Evolutionary conservation across 2,888 invertebrate species (phyloP).

Genomic region (Willowsia nigromaculata): DNA sequence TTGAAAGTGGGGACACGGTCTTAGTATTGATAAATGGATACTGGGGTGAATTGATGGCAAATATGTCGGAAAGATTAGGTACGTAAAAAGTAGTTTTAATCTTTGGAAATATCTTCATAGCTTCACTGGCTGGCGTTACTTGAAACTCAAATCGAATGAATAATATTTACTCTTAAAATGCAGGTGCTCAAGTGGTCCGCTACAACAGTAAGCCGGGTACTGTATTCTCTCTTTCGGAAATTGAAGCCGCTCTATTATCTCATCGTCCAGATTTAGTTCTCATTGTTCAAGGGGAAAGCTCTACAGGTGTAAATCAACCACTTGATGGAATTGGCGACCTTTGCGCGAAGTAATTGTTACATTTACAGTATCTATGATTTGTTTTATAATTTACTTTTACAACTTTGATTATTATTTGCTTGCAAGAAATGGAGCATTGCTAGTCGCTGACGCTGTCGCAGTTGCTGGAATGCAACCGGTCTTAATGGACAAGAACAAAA

Average conservation of each 20-base stretch:
- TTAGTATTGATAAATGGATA: constrained; percentile 88
- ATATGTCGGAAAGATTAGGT: constrained; percentile 82
- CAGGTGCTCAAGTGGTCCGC: constrained; percentile 1
- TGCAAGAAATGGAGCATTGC: constrained; percentile 84
- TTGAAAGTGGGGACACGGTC: constrained; percentile 87
- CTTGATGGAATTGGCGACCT: constrained; percentile 89
- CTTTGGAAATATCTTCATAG: not conserved
- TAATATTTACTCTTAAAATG: not conserved
- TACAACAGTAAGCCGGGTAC: constrained; percentile 80
- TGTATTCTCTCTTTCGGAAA: constrained; percentile 84
- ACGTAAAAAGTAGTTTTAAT: not conserved
- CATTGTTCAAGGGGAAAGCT: constrained; percentile 92
- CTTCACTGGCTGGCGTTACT: not conserved
- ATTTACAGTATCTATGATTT: not conserved
- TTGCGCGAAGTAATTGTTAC: constrained; percentile 85
- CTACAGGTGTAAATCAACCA: constrained; percentile 90
- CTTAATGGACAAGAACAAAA: constrained; percentile 85
- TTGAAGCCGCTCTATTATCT: constrained; percentile 85
- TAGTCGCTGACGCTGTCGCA: constrained; percentile 88
- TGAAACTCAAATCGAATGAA: not conserved
- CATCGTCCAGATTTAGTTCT: constrained; percentile 88
- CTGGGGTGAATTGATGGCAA: constrained; percentile 90
- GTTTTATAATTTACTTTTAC: not conserved
- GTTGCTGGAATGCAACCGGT: constrained; percentile 87
- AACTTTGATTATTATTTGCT: not conserved